Percentiles rank a stretch among this genome's conserved stretches.
phyloP scores from a whole-genome alignment of 1,140 invertebrate species.

The Drosophila tristis region DNA sequence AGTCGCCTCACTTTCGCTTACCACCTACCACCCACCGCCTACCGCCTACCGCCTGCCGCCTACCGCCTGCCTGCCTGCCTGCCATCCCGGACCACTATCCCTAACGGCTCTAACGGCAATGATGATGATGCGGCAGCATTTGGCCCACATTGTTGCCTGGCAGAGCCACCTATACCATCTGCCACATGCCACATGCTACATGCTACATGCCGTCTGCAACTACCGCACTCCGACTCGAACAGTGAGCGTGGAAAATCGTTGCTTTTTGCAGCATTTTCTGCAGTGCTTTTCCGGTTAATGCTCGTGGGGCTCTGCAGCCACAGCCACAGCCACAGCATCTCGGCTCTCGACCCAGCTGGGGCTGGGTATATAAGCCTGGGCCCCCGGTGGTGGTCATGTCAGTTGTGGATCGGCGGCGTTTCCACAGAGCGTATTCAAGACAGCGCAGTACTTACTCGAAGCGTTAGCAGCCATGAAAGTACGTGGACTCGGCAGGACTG shows the following conservation, averaged over 20 bases:
- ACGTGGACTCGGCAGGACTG: conserved; percentile 26
- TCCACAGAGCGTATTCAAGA: conserved; percentile 23
- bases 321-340: not conserved
- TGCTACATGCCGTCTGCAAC: conserved; percentile 15
- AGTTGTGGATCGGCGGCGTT: conserved; percentile 65
- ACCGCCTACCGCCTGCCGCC: conserved; percentile 1
- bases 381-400: conserved; percentile 59
- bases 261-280: conserved; percentile 26
- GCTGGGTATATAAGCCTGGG: conserved; percentile 57
- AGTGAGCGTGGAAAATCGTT: conserved; percentile 35
- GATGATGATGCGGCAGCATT: conserved; percentile 57
- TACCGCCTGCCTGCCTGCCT: not conserved
- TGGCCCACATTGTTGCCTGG: conserved; percentile 41
- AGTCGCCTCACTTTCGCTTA: conserved; percentile 15
- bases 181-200: conserved; percentile 5
- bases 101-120: conserved; percentile 29
- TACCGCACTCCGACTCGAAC: conserved; percentile 12
- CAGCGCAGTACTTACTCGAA: conserved; percentile 32
- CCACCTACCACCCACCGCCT: not conserved
- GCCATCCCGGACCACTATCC: conserved; percentile 9
- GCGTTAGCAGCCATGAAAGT: conserved; percentile 66
- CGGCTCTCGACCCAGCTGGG: not conserved
- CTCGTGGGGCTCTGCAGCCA: conserved; percentile 9
- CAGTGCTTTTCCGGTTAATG: conserved; percentile 50
- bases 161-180: not conserved